Evolutionary conservation across 1,140 invertebrate genomes (phyloP), one percentile per base, ranked within the genome.

Genomic region (Ceratitis capitata): DNA sequence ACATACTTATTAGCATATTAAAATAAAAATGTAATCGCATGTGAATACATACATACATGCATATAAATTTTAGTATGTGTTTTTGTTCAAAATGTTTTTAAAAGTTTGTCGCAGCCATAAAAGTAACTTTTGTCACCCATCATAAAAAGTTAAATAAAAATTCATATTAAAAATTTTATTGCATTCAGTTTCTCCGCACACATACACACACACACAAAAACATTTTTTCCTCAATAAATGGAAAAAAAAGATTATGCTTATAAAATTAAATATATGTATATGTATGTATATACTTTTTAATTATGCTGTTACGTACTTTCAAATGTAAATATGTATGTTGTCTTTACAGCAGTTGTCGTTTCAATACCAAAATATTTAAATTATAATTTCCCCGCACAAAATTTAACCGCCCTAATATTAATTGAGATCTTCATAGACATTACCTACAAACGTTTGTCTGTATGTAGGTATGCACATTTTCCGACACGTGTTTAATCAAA

Each of bases 401-500:
- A 56, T 56, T n/a, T 19, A 56, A 23, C 6, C 39, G 23, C 39
- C 69, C 69, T 45, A 78, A 78, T n/a, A 39, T 19, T n/a, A n/a
- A 56, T 56, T 19, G 6, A 23, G 6, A 56, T 7, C 19, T 56
- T 56, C n/a, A 23, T 23, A 56, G 6, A n/a, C 14, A n/a, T n/a
- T n/a, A 56, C 51, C 51, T 56, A n/a, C n/a, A n/a, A n/a, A n/a
- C n/a, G n/a, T n/a, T n/a, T n/a, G n/a, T n/a, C n/a, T n/a, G n/a
- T n/a, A n/a, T n/a, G n/a, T n/a, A n/a, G n/a, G n/a, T n/a, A 26
- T 45, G n/a, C 39, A 78, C 69, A 78, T 39, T 78, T 78, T 23
- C 14, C n/a, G 69, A 45, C 69, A 78, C 69, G 69, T 78, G 69
- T 78, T 42, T 45, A 78, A 78, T 47, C 69, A 78, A n/a, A 45